Evolutionary conservation across 2,797 vertebrate genomes (phyloP), one percentile per base, ranked within the genome.

Genomic region (Sebastes dallii): DNA sequence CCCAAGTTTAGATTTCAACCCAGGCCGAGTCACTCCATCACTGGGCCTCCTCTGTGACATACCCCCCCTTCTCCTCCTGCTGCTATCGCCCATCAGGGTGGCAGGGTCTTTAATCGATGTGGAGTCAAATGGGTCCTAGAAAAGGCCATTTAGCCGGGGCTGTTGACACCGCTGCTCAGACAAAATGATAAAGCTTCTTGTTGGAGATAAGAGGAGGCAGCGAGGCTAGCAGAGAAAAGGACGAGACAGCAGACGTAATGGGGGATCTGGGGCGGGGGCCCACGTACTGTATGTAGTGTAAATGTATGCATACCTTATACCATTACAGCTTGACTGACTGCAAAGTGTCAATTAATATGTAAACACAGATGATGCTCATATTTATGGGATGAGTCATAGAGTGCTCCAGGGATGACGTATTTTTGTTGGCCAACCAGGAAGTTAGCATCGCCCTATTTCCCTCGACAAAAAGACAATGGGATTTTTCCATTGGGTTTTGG

Each of bases 61-160:
- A 30, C 6, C 65, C 29, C 29, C 29, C 9, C 20, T 42, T 65
- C 70, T 64, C 30, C 62, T 78, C 10, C 75, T 25, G 66, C 77
- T 12, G 20, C 72, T 81, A 81, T 83, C 66, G 3, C 62, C 84
- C 74, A 82, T 84, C 75, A 80, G 62, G 42, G 25, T 77, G 64
- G 77, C 64, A 64, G 36, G 66, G 56, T 73, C 84, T 89, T 88
- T 88, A 87, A 91, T 88, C 70, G 60, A 89, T 80, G 86, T 54
- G 39, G 60, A 81, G 79, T 74, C 86, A 81, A 90, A 87, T 86
- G 70, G 80, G 30, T 89, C 76, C 80, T 77, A 78, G 76, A 86
- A 86, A 90, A 86, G 61, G 81, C 82, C 78, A 82, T 90, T 87
- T 90, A 89, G 82, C 20, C 66, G 4, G 62, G 54, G 54, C 11